These are phyloP conservation scores for Silurus meridionalis DNA, from an alignment of 2,113 vertebrate species.

Conservation along the genomic window DNA sequence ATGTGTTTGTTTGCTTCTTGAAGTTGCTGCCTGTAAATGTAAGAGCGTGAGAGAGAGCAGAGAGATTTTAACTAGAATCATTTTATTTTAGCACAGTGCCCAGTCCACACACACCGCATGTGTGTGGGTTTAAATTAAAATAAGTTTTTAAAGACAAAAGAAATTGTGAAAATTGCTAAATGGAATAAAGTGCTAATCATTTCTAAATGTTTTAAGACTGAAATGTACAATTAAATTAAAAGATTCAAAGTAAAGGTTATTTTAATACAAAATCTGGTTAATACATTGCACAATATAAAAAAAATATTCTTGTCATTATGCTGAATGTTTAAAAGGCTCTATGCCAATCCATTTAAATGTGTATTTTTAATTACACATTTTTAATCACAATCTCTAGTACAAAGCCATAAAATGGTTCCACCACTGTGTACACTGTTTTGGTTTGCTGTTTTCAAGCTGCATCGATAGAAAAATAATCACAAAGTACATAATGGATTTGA, in stretches of 20 bases:
- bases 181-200: background rate
- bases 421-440: background rate
- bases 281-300: background rate
- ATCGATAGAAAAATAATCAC: background rate
- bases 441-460: background rate
- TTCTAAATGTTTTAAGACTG: background rate
- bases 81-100: constrained; percentile 16
- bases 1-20: constrained; percentile 3
- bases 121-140: background rate
- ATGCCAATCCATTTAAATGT: background rate
- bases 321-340: background rate
- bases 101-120: background rate
- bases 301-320: background rate
- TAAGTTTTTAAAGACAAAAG: background rate
- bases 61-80: constrained; percentile 15
- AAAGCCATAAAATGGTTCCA: constrained; percentile 14
- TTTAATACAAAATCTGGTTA: background rate
- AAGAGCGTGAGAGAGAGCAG: constrained; percentile 43
- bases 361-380: background rate
- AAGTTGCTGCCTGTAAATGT: constrained; percentile 21
- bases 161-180: background rate
- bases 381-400: background rate
- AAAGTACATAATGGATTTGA: background rate
- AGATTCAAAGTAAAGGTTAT: background rate
- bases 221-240: background rate